phyloP scores from a whole-genome alignment of 53 echinoderm and acorn worm species.

The Apostichopus leukothele region DNA sequence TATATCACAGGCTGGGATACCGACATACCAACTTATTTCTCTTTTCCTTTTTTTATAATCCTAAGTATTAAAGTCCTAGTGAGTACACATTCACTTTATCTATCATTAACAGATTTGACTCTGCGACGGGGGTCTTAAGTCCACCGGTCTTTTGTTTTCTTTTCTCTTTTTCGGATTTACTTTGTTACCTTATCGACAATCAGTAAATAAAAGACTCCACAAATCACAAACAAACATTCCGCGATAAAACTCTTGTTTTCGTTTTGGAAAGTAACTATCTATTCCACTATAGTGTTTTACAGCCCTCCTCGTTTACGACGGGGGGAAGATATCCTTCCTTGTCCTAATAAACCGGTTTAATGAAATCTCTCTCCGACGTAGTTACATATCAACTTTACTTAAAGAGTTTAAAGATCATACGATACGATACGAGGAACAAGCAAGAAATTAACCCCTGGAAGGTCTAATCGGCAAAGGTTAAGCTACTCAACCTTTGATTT shows the following conservation, averaged over 20 bases:
- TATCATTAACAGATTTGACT: neutral
- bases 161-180: too few species aligned
- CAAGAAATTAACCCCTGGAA: neutral
- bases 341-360: neutral
- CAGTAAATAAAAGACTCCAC: constrained; percentile 11
- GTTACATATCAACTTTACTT: neutral
- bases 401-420: constrained; percentile 29
- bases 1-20: too few species aligned
- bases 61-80: neutral
- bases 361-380: neutral
- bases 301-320: too few species aligned
- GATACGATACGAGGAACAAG: neutral
- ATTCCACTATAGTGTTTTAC: neutral
- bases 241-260: constrained; percentile 33
- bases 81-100: constrained; percentile 3
- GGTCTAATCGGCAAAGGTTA: neutral
- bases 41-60: neutral
- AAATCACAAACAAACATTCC: constrained; percentile 32
- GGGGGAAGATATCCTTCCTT: neutral
- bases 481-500: neutral
- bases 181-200: constrained; percentile 5
- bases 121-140: neutral
- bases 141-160: neutral
- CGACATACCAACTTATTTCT: too few species aligned
- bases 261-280: constrained; percentile 18